Evolutionary conservation across 2,113 vertebrate genomes (phyloP), one percentile per base, ranked within the genome.

Genomic region (Ceuthmochares aereus): DNA sequence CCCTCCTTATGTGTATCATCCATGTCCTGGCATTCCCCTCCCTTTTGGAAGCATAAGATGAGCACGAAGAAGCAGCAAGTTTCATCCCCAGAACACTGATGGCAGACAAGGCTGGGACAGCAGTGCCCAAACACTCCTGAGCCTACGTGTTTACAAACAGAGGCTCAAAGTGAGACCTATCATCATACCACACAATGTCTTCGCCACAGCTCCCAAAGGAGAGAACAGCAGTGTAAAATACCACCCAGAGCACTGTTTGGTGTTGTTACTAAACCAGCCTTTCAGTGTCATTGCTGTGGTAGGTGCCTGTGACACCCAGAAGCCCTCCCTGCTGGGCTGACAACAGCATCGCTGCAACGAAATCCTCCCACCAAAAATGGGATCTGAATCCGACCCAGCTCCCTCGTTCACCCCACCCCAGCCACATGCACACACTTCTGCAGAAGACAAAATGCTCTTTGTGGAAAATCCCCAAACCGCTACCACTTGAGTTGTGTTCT

Each of bases 141-240:
- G 9, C 8, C 18, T 32, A 9, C 0, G 7, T 22, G 64, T 13
- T 75, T 18, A 62, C 4, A 43, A 66, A 2, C 19, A 32, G 49
- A 1, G 17, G 29, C 83, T 73, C 62, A 16, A 22, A 66, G 23
- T 1, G 34, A 59, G 34, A 42, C 21, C 34, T 51, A 34, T n/a
- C 80, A 49, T 22, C 5, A 0, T 0, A 15, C 10, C 54, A 25
- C 21, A 5, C 37, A 22, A 5, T 1, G 0, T 15, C 52, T 0
- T 2, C 55, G 22, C 13, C 14, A 25, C 1, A 7, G 30, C 54
- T 54, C 49, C 67, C 19, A n/a, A n/a, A 79, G 32, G 47, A 72
- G 42, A 10, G 22, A 54, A 29, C 67, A 40, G 63, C 4, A 0
- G n/a, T 14, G 37, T 37, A 29, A 7, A 45, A 59, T 14, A n/a